A percentile compares a stretch with the other conserved stretches of the same genome.
phyloP scores from a whole-genome alignment of 2,797 vertebrate genomes.

The Onychomys arenicola region DNA sequence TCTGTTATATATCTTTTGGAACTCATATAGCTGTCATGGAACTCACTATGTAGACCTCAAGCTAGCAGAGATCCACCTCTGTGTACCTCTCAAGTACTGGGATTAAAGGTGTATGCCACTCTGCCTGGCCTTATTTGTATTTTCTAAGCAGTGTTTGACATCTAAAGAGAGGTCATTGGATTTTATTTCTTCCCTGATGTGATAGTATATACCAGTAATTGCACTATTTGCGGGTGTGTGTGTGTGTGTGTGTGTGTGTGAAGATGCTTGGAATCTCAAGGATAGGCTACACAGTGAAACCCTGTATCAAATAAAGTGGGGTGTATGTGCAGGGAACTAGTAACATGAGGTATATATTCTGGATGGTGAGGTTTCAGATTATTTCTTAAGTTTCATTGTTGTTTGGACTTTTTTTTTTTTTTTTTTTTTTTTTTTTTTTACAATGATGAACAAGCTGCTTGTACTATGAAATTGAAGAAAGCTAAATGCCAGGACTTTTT shows the following conservation, averaged over 20 bases:
- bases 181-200: neutral
- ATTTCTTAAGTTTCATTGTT: constrained; percentile 46
- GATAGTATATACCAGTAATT: neutral
- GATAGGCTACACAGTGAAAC: neutral
- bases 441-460: neutral
- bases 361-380: constrained; percentile 14
- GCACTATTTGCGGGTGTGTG: neutral
- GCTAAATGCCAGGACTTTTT: constrained; percentile 52
- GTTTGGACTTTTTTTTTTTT: constrained; percentile 27
- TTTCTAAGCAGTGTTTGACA: neutral
- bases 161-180: neutral
- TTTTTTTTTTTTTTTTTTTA: too few relatives aligned
- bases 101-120: neutral
- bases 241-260: too few relatives aligned
- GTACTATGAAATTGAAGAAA: constrained; percentile 52
- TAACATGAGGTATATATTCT: neutral
- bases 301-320: neutral
- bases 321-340: neutral
- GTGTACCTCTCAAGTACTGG: neutral
- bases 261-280: neutral
- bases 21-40: neutral
- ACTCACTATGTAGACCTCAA: neutral
- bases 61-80: neutral
- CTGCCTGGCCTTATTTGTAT: neutral
- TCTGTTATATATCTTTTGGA: neutral